Evolutionary conservation across 2,888 invertebrate genomes (phyloP), one percentile per base, ranked within the genome.

Genomic region (Isotomurus palustris): DNA sequence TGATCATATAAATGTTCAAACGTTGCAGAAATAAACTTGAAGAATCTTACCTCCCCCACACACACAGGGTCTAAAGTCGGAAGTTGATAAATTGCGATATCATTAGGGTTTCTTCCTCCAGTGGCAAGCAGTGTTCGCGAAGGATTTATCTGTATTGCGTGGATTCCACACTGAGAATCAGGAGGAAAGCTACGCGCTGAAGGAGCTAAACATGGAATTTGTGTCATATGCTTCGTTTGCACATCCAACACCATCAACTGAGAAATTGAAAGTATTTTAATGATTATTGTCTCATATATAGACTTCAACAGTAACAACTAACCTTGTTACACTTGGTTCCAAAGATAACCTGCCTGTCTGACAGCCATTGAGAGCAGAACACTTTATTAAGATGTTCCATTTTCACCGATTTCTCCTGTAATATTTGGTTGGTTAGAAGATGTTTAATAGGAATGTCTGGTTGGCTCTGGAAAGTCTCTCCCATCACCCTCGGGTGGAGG

Each of bases 261-360:
- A 60, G 35, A 55, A 56, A 58, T 57, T 44, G 40, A 53, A 58
- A 38, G 51, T 52, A 58, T 2, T 44, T 27, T 32, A 22, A 51
- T 24, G 10, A 56, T 25, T 22, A 51, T 14, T 17, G n/a, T 32
- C 32, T 32, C 8, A 32, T 10, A 32, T 14, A 32, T 32, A 10
- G 8, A 8, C 8, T 14, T 32, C 14, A 10, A 32, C 8, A 32
- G 14, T 32, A 32, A 10, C 14, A 41, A 40, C 24, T 28, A 75
- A 90, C 89, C 83, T 92, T 93, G 78, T 95, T 95, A 78, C 96
- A 95, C 77, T 96, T 96, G 50, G 95, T 95, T 53, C 95, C 96
- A 76, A 94, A 92, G 22, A 94, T 91, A 56, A 96, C 88, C 79
- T 94, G 93, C 72, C 91, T 82, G 77, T 92, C 91, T 70, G 91